Base-by-base conservation (phyloP, 2,113 vertebrate species). In the Pelecanoides urinatrix region DNA sequence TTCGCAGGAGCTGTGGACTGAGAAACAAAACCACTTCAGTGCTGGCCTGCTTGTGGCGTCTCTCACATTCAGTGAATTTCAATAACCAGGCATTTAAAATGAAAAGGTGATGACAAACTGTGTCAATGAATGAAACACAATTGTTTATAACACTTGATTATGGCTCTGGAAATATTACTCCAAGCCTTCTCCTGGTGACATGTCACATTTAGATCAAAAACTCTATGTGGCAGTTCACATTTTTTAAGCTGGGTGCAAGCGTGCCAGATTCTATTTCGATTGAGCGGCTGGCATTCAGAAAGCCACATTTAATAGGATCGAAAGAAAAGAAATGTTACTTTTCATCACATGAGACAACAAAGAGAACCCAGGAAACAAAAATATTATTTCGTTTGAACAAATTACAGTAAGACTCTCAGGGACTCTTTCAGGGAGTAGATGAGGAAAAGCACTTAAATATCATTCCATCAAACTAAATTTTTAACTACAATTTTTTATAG, bases 381-480 rank as follows among this genome's bases (percentile, higher is more conserved):
- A 98, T 98, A 98, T 98, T 98, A 98, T 98, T 98, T 98, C 96
- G 56, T 98, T 98, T 98, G 98, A 98, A 98, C 98, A 98, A 98
- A 98, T 98, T 98, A 98, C 97, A 97, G 98, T 97, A 96, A 95
- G 96, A 94, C 97, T 98, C 98, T 98, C 97, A 97, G 96, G 98
- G 98, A 98, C 92, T 93, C 96, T 98, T 98, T 97, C 97, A 86
- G 97, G 96, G 97, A 97, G 97, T 97, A 97, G 98, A 98, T 98
- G 98, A 98, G 96, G 98, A 98, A 98, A 98, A 98, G 98, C 98
- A 98, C 97, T 98, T 98, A 98, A 98, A 98, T 98, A 98, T 98
- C 98, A 97, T 98, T 98, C 98, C 98, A 98, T 98, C 98, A 98
- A 98, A 98, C 98, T 98, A 98, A 98, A 98, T 98, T 98, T 98